Percentiles rank a stretch among this genome's conserved stretches.
Conservation (phyloP, 2,888 invertebrate genomes). For the Oxyteleia sp. region DNA sequence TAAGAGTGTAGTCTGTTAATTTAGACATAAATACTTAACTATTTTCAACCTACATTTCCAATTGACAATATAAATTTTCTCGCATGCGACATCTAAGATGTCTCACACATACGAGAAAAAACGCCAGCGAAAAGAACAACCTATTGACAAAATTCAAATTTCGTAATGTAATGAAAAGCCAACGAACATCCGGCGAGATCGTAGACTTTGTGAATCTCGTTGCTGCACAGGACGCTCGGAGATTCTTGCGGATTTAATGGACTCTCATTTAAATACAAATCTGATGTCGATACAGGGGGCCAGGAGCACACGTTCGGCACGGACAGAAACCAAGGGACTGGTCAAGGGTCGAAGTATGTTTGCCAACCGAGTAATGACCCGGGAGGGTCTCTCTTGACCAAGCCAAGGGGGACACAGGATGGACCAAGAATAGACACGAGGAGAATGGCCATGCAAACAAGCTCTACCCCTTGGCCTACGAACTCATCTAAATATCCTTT, state of each 20-base stretch:
- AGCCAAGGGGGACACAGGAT: slow-evolving; percentile 75
- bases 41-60: too few relatives aligned
- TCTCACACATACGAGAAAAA: background rate
- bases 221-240: slow-evolving; percentile 78
- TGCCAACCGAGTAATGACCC: slow-evolving; percentile 87
- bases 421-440: slow-evolving; percentile 82
- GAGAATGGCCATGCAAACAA: slow-evolving; percentile 87
- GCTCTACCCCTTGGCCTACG: slow-evolving; percentile 76
- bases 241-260: slow-evolving; percentile 86
- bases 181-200: slow-evolving; percentile 68
- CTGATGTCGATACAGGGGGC: slow-evolving; percentile 86
- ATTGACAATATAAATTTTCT: too few relatives aligned
- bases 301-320: slow-evolving; percentile 69
- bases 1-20: too few relatives aligned
- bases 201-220: slow-evolving; percentile 69
- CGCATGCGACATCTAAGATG: background rate
- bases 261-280: slow-evolving; percentile 88
- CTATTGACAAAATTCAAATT: slow-evolving; percentile 67
- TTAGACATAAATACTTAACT: too few relatives aligned
- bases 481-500: slow-evolving; percentile 76
- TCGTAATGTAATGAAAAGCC: slow-evolving; percentile 64
- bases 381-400: slow-evolving; percentile 80
- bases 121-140: slow-evolving; percentile 8
- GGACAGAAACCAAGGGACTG: slow-evolving; percentile 80
- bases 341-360: slow-evolving; percentile 87